Conservation (phyloP, 1,140 invertebrate genomes). For the Nephila pilipes region DNA sequence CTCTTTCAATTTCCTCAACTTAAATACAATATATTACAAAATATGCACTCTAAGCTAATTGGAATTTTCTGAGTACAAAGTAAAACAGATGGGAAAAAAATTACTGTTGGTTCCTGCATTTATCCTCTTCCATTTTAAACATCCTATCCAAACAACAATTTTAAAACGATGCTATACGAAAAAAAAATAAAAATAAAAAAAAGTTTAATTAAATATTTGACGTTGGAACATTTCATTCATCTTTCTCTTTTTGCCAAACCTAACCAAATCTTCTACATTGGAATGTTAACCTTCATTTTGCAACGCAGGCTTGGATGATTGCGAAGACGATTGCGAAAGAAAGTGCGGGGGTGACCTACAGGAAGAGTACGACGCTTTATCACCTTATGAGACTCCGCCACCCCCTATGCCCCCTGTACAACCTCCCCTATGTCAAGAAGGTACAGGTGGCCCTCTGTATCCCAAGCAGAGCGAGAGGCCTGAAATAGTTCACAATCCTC, state of each 20-base stretch:
- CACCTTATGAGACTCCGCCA: constrained; percentile 70
- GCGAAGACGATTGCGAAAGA: constrained; percentile 71
- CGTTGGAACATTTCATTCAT: constrained; percentile 31
- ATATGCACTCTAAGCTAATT: too few species aligned
- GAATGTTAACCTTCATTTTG: constrained; percentile 54
- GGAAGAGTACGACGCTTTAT: constrained; percentile 70
- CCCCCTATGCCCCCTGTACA: constrained; percentile 70
- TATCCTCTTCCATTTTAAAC: too few species aligned
- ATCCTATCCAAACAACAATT: too few species aligned
- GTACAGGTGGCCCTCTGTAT: constrained; percentile 58
- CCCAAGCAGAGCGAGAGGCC: constrained; percentile 74
- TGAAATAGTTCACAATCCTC: constrained; percentile 74
- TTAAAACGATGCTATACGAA: too few species aligned
- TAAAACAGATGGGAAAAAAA: too few species aligned
- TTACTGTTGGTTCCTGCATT: too few species aligned
- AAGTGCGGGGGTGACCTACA: constrained; percentile 67
- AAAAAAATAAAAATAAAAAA: too few species aligned
- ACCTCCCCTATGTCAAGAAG: constrained; percentile 69
- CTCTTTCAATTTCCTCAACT: too few species aligned
- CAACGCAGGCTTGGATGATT: constrained; percentile 73
- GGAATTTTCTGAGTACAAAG: too few species aligned
- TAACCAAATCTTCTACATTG: constrained; percentile 18
- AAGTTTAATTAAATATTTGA: background rate
- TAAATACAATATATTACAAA: too few species aligned
- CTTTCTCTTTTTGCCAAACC: background rate